phyloP scores from a whole-genome alignment of 1,140 invertebrate genomes.

The Odontomachus brunneus region DNA sequence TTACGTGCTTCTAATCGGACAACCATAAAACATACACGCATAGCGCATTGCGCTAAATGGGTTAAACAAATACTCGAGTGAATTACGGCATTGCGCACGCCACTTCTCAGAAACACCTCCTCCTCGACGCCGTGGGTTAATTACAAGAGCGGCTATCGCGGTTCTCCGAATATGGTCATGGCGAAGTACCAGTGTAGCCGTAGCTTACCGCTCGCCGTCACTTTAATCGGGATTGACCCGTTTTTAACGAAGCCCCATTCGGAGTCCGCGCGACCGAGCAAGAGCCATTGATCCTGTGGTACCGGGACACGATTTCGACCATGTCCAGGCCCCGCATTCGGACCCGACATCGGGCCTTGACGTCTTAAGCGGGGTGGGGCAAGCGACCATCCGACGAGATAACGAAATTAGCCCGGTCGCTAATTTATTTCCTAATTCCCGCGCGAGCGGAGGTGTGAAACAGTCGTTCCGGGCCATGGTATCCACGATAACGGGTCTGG shows the following conservation, averaged over 20 bases:
- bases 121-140: constrained; percentile 34
- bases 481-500: constrained; percentile 73
- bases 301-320: constrained; percentile 64
- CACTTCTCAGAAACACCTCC: constrained; percentile 21
- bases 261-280: constrained; percentile 30
- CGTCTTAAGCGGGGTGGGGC: constrained; percentile 80
- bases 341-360: constrained; percentile 74
- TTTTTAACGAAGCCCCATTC: constrained; percentile 69
- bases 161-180: constrained; percentile 40
- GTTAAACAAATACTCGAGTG: constrained; percentile 24
- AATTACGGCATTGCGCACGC: constrained; percentile 28
- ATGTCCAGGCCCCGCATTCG: constrained; percentile 63
- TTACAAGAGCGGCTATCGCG: constrained; percentile 50
- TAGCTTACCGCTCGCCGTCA: constrained; percentile 31
- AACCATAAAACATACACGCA: neutral
- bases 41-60: neutral
- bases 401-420: constrained; percentile 84
- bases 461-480: constrained; percentile 82
- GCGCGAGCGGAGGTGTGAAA: constrained; percentile 84
- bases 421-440: constrained; percentile 85
- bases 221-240: constrained; percentile 64
- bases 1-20: neutral
- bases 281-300: constrained; percentile 68
- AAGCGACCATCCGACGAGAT: constrained; percentile 79
- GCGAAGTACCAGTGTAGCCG: neutral